phyloP scores from a whole-genome alignment of 2,113 vertebrate genomes.

The Tenebrosternarchus preto region DNA sequence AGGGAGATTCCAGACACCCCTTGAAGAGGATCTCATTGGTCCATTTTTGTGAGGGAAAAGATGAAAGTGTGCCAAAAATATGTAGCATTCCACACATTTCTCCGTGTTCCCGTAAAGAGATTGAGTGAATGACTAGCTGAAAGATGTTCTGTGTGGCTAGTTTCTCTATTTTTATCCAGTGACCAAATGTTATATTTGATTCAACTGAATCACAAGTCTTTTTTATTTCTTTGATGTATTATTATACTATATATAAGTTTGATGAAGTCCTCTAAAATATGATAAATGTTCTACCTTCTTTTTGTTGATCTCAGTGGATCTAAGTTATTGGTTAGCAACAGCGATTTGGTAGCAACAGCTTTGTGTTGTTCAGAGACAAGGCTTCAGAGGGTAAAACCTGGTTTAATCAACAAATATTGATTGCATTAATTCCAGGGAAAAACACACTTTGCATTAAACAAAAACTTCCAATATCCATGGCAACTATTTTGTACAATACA shows the following conservation, averaged over 20 bases:
- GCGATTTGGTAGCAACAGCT: too few species aligned
- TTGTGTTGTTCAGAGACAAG: too few species aligned
- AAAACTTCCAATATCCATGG: neutral
- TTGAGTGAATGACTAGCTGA: slow-evolving; percentile 19
- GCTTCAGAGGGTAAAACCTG: too few species aligned
- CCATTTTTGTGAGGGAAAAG: slow-evolving; percentile 27
- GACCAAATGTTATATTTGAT: slow-evolving; percentile 8
- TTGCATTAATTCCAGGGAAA: neutral
- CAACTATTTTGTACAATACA: neutral
- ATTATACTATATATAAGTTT: neutral
- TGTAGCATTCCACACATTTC: slow-evolving; percentile 62
- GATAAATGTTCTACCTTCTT: neutral
- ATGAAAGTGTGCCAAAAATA: slow-evolving; percentile 41
- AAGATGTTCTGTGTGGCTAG: slow-evolving; percentile 43
- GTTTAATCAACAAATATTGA: too few species aligned
- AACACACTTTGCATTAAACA: neutral
- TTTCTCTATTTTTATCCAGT: slow-evolving; percentile 56
- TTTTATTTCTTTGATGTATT: neutral
- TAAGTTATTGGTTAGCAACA: too few species aligned
- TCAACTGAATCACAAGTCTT: neutral
- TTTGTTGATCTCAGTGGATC: neutral
- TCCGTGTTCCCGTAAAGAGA: slow-evolving; percentile 62
- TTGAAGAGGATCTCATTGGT: slow-evolving; percentile 41
- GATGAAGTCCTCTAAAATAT: neutral
- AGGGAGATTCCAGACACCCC: slow-evolving; percentile 63